Base-by-base conservation (phyloP, 2,113 vertebrate genomes). In the Chinchilla lanigera region DNA sequence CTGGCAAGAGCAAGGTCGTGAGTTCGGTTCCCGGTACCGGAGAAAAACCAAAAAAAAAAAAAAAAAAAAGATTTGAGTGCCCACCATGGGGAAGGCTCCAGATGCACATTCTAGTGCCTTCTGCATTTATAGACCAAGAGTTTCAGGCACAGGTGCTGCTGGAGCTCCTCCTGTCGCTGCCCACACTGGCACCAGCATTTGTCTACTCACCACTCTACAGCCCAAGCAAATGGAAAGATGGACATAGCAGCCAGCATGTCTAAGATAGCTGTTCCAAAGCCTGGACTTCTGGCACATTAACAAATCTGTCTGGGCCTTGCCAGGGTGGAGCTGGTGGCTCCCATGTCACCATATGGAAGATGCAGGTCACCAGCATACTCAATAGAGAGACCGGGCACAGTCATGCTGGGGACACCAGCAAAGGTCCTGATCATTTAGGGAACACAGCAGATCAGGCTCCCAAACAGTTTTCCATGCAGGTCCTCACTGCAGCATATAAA, bases 101-200 rank as follows among this genome's bases (percentile, higher is more conserved):
- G n/a, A 30, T 35, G 22, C 3, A 3, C 50, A 35, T 56, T 60
- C 28, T 20, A n/a, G 87, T 41, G 16, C 7, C 71, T 54, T 61
- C 65, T 41, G 30, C 77, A 22, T 63, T 41, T 41, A 84, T 56
- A 71, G 58, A 44, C 44, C 41, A 24, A 58, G 30, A 47, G n/a
- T 75, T 88, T 38, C 73, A 41, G 22, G 10, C 44, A 9, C 7
- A 14, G 44, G 14, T 17, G 54, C 71, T 92, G 26, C 87, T 47
- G 28, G 12, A 5, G 54, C 22, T 82, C 63, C 60, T 38, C n/a
- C 88, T 20, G 3, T 41, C 30, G 85, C 69, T 63, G 30, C 54
- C 80, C 24, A 0, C 28, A 0, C 26, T 0, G 4, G 13, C 26
- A 5, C 86, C 26, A 28, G 47, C 2, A 0, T 85, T 77, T 75